A percentile compares a stretch with the other conserved stretches of the same genome.
Evolutionary conservation across 2,113 vertebrate genomes (phyloP).

Genomic region (Verasper variegatus): DNA sequence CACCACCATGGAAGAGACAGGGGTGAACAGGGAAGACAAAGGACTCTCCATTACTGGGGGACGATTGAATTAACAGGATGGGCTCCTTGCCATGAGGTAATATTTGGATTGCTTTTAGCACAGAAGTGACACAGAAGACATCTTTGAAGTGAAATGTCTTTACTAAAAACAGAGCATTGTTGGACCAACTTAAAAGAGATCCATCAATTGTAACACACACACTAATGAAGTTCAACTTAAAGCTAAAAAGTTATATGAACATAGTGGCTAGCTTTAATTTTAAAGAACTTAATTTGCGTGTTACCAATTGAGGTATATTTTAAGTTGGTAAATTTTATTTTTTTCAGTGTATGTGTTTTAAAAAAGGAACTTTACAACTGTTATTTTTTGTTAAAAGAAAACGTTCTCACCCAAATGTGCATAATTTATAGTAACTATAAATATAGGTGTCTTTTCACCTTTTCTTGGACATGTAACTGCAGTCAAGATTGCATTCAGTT

Average conservation of each 20-base stretch:
- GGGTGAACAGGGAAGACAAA: conserved; percentile 48
- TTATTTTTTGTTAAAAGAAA: too few species aligned
- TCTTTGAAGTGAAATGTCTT: neutral
- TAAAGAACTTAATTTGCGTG: neutral
- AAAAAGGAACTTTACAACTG: too few species aligned
- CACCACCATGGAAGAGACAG: conserved; percentile 41
- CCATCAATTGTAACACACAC: too few species aligned
- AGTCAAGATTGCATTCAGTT: neutral
- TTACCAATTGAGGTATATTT: too few species aligned
- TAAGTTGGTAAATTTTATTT: too few species aligned
- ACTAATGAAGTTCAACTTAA: too few species aligned
- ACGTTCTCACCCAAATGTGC: too few species aligned
- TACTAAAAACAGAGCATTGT: too few species aligned
- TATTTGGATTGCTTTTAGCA: conserved; percentile 35
- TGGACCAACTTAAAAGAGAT: too few species aligned
- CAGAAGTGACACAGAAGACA: neutral
- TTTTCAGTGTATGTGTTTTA: too few species aligned
- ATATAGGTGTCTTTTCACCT: neutral
- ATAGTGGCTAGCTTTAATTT: too few species aligned
- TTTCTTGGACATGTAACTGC: neutral
- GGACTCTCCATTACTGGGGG: conserved; percentile 46
- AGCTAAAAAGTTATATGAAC: too few species aligned
- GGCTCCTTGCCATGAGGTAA: conserved; percentile 53
- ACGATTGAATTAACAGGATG: conserved; percentile 56
- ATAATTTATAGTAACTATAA: neutral